These are phyloP conservation scores for Cephus cinctus DNA, from an alignment of 1,140 invertebrate species.

Conservation along the genomic window DNA sequence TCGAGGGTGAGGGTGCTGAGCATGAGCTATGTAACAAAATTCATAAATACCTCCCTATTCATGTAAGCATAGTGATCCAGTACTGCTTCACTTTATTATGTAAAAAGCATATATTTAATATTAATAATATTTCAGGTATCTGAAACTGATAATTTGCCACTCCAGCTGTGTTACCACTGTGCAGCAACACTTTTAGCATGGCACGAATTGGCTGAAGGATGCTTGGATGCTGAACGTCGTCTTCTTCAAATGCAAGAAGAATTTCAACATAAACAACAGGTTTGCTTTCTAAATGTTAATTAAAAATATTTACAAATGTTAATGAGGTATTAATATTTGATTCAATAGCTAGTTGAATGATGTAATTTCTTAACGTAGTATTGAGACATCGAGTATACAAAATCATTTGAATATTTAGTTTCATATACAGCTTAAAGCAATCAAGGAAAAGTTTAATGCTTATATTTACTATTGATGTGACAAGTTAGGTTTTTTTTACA, in stretches of 20 bases:
- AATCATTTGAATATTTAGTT: too few species aligned
- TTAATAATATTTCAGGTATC: constrained; percentile 49
- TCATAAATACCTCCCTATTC: constrained; percentile 60
- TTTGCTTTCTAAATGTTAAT: constrained; percentile 10
- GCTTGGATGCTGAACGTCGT: constrained; percentile 58
- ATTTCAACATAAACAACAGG: constrained; percentile 27
- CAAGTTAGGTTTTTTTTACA: too few species aligned
- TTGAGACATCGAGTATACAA: too few species aligned
- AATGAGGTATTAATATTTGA: not conserved
- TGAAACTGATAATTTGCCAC: constrained; percentile 58
- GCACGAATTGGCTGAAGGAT: constrained; percentile 61
- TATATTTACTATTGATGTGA: too few species aligned
- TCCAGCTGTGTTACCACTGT: constrained; percentile 65
- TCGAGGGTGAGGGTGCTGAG: constrained; percentile 57
- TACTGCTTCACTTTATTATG: constrained; percentile 10
- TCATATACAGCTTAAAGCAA: too few species aligned
- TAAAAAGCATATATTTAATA: constrained; percentile 8
- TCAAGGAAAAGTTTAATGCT: too few species aligned
- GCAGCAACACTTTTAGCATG: constrained; percentile 63
- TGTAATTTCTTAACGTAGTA: too few species aligned
- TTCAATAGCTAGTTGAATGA: too few species aligned
- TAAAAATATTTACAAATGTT: not conserved
- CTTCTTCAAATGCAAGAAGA: constrained; percentile 43
- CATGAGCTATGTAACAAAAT: constrained; percentile 60
- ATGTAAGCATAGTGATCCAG: constrained; percentile 39